These are phyloP conservation scores for Leptopilina myrica DNA, from an alignment of 2,888 invertebrate species.

Conservation along the genomic window DNA sequence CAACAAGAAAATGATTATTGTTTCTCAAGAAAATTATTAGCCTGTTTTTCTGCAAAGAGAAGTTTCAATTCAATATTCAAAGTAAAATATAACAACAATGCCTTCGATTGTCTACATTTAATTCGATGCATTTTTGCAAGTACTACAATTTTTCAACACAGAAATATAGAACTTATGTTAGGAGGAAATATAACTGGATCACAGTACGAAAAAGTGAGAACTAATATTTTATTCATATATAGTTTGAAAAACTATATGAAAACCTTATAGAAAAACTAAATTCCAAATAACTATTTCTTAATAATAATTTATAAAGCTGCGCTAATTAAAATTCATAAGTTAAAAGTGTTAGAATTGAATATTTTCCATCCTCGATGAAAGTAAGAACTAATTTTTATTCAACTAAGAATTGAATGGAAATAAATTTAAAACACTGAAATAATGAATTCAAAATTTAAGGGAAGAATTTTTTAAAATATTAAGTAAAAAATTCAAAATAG, in stretches of 20 bases:
- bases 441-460: too few species aligned
- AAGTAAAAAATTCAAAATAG: too few species aligned
- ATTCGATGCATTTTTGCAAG: slow-evolving; percentile 59
- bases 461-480: too few species aligned
- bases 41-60: slow-evolving; percentile 65
- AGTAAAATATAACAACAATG: slow-evolving; percentile 57
- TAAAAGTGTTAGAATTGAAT: too few species aligned
- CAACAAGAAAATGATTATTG: slow-evolving; percentile 18
- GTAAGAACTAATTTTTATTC: not conserved
- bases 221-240: not conserved
- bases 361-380: not conserved
- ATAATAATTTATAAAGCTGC: not conserved
- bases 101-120: slow-evolving; percentile 64
- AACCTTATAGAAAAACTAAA: too few species aligned
- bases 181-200: slow-evolving; percentile 56
- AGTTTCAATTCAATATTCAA: slow-evolving; percentile 61
- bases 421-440: too few species aligned
- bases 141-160: slow-evolving; percentile 61
- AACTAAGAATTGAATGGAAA: too few species aligned
- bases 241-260: too few species aligned
- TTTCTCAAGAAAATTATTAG: slow-evolving; percentile 52
- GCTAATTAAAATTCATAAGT: too few species aligned
- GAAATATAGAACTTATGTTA: slow-evolving; percentile 58
- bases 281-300: not conserved
- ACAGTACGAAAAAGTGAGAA: slow-evolving; percentile 60